Conservation (phyloP, 2,113 vertebrate genomes). For the Uropsilus gracilis region DNA sequence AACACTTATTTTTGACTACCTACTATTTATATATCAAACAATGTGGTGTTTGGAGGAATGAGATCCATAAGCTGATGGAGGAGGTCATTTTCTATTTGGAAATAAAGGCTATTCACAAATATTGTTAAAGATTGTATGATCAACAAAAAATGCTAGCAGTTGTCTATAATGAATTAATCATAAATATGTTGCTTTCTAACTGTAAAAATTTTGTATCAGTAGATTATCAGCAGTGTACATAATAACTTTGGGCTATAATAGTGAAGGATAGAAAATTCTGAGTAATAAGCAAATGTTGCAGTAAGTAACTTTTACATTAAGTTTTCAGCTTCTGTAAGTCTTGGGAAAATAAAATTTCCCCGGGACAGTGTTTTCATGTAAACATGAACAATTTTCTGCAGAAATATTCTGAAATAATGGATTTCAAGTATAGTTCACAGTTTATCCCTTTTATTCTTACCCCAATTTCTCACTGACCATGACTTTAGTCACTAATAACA, state of each 20-base stretch:
- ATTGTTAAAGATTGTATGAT: neutral
- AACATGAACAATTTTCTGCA: neutral
- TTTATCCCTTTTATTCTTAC: neutral
- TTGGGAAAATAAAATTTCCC: neutral
- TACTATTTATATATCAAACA: neutral
- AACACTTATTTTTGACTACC: neutral
- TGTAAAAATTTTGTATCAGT: neutral
- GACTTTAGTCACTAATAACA: conserved; percentile 1
- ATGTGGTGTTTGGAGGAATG: neutral
- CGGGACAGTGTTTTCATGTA: neutral
- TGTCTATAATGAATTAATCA: neutral
- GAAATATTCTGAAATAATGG: neutral
- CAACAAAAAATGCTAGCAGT: neutral
- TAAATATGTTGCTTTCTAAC: neutral
- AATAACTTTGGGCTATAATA: neutral
- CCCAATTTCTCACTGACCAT: conserved; percentile 6
- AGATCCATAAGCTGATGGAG: neutral
- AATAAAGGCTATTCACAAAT: neutral
- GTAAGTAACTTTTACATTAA: neutral
- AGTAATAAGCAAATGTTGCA: neutral
- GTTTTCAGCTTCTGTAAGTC: neutral
- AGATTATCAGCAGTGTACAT: neutral
- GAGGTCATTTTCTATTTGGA: neutral
- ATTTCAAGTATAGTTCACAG: neutral
- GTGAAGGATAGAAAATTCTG: neutral